A percentile compares a stretch with the other conserved stretches of the same genome.
phyloP scores from a whole-genome alignment of 2,113 vertebrate genomes.

The Gobius niger region DNA sequence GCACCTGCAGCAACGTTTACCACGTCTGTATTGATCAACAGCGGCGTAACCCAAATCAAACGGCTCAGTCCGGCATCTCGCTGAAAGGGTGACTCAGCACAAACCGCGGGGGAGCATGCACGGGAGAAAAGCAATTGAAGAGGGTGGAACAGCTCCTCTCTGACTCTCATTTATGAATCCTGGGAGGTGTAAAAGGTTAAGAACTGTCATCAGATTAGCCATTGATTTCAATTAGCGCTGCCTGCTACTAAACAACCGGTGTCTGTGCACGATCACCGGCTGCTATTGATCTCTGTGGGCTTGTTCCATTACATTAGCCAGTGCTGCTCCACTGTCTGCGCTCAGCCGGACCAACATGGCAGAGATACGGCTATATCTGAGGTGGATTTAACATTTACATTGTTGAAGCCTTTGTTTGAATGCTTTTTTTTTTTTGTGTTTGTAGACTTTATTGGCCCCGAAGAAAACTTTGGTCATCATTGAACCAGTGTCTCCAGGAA shows the following conservation, averaged over 20 bases:
- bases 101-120: slow-evolving; percentile 35
- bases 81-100: slow-evolving; percentile 67
- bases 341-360: slow-evolving; percentile 57
- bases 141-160: slow-evolving; percentile 13
- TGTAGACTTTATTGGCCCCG: too few species aligned
- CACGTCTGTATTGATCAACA: slow-evolving; percentile 57
- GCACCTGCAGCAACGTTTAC: slow-evolving; percentile 37
- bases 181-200: slow-evolving; percentile 71
- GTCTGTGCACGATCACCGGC: slow-evolving; percentile 76
- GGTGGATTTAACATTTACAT: not conserved
- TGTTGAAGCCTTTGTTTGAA: too few species aligned
- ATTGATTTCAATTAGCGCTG: slow-evolving; percentile 83
- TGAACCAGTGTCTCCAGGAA: too few species aligned
- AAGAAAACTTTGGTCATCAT: too few species aligned
- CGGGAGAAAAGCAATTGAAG: slow-evolving; percentile 49
- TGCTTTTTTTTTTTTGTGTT: too few species aligned
- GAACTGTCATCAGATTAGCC: slow-evolving; percentile 81
- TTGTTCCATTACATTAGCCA: slow-evolving; percentile 77
- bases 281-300: slow-evolving; percentile 72
- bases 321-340: slow-evolving; percentile 59
- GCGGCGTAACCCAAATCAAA: slow-evolving; percentile 48
- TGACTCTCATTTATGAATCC: slow-evolving; percentile 73
- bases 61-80: slow-evolving; percentile 55
- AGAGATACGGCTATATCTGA: slow-evolving; percentile 13
- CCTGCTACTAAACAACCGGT: slow-evolving; percentile 79